Conservation (phyloP, 2,113 vertebrate genomes). For the Catagonus wagneri region DNA sequence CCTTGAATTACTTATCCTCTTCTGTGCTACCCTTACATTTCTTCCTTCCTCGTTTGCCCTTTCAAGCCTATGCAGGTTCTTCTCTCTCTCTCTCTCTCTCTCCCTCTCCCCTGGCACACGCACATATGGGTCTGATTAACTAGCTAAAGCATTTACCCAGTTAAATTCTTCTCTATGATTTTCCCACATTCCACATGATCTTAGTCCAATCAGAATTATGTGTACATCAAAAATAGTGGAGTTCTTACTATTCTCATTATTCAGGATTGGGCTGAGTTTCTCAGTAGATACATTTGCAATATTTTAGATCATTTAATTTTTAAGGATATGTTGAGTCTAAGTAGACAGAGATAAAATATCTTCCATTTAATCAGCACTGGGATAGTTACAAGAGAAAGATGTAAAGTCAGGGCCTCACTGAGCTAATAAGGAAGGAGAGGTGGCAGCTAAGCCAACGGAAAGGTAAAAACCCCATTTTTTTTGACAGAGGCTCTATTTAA, state of each 20-base stretch:
- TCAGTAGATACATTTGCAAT: background rate
- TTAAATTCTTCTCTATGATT: background rate
- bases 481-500: slow-evolving; percentile 66
- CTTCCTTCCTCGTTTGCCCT: background rate
- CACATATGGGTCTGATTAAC: background rate
- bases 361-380: background rate
- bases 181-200: background rate
- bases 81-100: no score
- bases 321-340: background rate
- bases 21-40: background rate
- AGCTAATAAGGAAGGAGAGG: background rate
- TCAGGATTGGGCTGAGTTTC: background rate
- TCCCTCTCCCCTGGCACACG: background rate
- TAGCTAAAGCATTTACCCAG: background rate
- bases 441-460: background rate
- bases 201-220: background rate
- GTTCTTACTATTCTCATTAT: background rate
- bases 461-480: slow-evolving; percentile 22
- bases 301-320: slow-evolving; percentile 5
- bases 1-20: background rate
- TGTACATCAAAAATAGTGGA: background rate
- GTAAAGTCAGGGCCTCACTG: background rate
- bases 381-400: background rate
- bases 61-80: background rate
- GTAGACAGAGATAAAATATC: slow-evolving; percentile 3